Conservation (phyloP, 2,797 vertebrate genomes). For the Platalea minor region DNA sequence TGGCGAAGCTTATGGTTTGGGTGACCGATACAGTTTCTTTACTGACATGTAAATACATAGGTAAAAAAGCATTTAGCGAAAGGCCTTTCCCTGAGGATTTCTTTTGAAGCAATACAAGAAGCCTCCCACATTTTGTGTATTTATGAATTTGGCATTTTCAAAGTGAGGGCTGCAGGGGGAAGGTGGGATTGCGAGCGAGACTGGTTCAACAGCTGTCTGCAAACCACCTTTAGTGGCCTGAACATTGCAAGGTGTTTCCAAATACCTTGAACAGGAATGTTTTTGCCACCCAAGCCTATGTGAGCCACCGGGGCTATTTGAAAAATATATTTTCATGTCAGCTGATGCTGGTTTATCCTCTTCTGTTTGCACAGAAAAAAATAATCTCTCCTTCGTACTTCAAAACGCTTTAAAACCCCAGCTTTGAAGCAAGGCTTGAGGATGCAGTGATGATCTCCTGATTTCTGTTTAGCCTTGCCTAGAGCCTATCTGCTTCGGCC, state of each 20-base stretch:
- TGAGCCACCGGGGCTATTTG: background rate
- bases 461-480: background rate
- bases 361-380: background rate
- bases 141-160: background rate
- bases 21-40: background rate
- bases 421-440: background rate
- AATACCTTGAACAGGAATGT: background rate
- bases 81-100: background rate
- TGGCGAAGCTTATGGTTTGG: background rate
- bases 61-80: background rate
- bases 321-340: background rate
- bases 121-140: background rate
- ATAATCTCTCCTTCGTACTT: background rate
- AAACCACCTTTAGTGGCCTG: background rate
- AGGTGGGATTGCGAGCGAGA: fast-evolving
- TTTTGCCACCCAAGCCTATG: background rate
- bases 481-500: background rate
- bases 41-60: background rate
- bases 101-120: background rate
- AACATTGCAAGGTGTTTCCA: background rate
- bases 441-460: background rate
- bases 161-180: background rate
- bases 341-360: background rate
- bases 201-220: background rate
- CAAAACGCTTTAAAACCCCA: background rate